Conservation (phyloP, 2,888 invertebrate species). For the Cylindroiulus punctatus region DNA sequence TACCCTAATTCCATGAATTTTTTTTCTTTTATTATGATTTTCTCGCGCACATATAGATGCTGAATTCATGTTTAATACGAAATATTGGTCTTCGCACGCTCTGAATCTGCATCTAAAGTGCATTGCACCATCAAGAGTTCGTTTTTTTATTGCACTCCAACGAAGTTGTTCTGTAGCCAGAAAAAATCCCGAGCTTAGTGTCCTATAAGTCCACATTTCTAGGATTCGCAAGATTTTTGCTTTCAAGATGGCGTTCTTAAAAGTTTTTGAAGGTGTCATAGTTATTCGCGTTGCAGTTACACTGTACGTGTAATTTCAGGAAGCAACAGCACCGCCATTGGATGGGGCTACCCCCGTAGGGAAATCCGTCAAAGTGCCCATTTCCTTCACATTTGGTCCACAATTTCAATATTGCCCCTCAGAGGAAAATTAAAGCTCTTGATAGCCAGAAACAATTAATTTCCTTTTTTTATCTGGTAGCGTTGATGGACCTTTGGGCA, state of each 20-base stretch:
- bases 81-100: neutral
- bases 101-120: neutral
- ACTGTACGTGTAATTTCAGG: neutral
- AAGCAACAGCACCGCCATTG: neutral
- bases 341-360: neutral
- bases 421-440: slow-evolving; percentile 34
- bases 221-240: neutral
- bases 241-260: no score
- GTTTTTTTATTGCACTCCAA: slow-evolving; percentile 29
- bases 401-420: slow-evolving; percentile 33
- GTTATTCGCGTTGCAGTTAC: no score
- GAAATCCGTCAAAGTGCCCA: slow-evolving; percentile 42
- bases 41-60: neutral
- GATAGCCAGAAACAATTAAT: slow-evolving; percentile 38
- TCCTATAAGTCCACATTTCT: neutral
- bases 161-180: neutral
- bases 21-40: neutral
- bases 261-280: no score
- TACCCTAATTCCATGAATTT: neutral
- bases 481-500: neutral
- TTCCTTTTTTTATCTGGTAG: neutral
- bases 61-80: neutral
- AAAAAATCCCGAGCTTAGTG: neutral
- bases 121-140: neutral
- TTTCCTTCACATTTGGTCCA: neutral